Evolutionary conservation across 2,797 vertebrate species (phyloP).

Genomic region (Melanotaenia boesemani): DNA sequence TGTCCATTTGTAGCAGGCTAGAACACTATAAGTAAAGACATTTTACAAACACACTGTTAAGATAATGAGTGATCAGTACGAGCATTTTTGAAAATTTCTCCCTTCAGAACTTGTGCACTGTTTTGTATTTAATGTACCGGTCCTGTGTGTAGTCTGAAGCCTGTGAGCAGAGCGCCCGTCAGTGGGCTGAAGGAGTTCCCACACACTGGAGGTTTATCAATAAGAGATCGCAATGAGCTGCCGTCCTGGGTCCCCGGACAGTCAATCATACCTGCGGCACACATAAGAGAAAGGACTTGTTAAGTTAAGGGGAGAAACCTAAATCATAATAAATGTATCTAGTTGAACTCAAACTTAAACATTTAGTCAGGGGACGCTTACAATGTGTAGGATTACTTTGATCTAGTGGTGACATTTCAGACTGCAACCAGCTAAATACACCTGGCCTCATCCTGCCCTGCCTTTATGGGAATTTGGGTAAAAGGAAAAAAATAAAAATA

Average conservation of each 20-base stretch:
- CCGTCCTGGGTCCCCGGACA: slow-evolving; percentile 94
- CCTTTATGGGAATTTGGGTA: background rate
- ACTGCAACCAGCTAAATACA: background rate
- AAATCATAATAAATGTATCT: background rate
- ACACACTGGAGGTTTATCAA: slow-evolving; percentile 97
- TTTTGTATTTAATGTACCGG: slow-evolving; percentile 83
- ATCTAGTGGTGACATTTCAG: background rate
- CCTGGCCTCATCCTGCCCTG: background rate
- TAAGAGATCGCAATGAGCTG: slow-evolving; percentile 94
- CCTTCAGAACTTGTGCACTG: background rate
- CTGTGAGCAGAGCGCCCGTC: slow-evolving; percentile 93
- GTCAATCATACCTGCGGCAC: slow-evolving; percentile 93
- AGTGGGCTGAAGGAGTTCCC: slow-evolving; percentile 95
- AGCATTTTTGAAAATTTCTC: background rate
- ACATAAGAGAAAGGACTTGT: background rate
- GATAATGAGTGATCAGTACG: slow-evolving; percentile 1
- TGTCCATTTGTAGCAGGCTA: background rate
- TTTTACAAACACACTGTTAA: background rate
- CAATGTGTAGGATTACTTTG: background rate
- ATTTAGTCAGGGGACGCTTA: background rate
- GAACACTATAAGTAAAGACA: background rate
- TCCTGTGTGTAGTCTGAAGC: slow-evolving; percentile 95
- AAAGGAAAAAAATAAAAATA: background rate
- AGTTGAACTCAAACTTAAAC: background rate
- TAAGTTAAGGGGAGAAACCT: background rate